A percentile compares a stretch with the other conserved stretches of the same genome.
Evolutionary conservation across 2,888 invertebrate genomes (phyloP).

Genomic region (Drosophila longiperda): DNA sequence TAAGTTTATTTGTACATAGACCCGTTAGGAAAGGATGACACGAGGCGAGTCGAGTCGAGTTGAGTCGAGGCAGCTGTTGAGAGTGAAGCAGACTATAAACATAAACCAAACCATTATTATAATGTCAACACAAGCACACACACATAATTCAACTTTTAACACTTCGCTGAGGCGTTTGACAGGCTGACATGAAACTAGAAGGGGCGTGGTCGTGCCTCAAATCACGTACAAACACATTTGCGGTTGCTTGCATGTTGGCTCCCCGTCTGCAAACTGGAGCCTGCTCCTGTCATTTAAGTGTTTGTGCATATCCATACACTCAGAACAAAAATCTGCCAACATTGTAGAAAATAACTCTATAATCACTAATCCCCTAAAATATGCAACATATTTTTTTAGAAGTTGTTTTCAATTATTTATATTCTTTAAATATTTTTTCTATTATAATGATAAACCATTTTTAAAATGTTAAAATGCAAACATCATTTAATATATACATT

Average conservation of each 20-base stretch:
- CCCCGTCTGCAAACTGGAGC: conserved; percentile 1
- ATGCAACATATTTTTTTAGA: neutral
- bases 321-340: neutral
- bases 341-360: neutral
- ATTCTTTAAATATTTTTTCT: neutral
- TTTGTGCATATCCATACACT: neutral
- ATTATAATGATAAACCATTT: neutral
- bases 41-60: conserved; percentile 4
- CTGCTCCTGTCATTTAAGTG: neutral
- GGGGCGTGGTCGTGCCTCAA: conserved; percentile 50
- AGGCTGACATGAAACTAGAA: conserved; percentile 3
- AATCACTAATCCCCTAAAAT: neutral
- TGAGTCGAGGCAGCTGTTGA: conserved; percentile 7
- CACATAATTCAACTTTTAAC: conserved; percentile 72
- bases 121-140: conserved; percentile 72
- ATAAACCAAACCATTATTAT: conserved; percentile 73
- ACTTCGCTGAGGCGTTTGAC: conserved; percentile 49
- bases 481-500: neutral
- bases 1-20: conserved; percentile 2
- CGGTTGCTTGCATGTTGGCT: conserved; percentile 42
- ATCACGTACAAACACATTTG: conserved; percentile 68
- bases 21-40: neutral
- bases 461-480: neutral
- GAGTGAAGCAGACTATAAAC: conserved; percentile 59
- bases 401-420: neutral